These are phyloP conservation scores for Alsophila aescularia DNA, from an alignment of 2,888 invertebrate genomes.

Conservation along the genomic window DNA sequence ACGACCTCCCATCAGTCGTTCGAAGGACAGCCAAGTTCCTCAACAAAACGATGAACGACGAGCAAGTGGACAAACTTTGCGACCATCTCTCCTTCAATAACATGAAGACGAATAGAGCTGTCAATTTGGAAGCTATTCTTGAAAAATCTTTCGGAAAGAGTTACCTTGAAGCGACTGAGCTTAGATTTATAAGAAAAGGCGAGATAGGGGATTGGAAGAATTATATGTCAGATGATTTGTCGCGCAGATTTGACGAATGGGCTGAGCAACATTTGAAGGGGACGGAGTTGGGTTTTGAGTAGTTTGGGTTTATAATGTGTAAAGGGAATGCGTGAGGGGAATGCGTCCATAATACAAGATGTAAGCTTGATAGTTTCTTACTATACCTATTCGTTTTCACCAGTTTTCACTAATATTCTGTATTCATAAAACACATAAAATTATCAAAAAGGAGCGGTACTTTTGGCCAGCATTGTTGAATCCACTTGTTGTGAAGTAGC, in stretches of 20 bases:
- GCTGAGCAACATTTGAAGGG: conserved; percentile 85
- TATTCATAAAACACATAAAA: too few species aligned
- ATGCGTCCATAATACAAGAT: too few species aligned
- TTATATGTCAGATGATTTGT: conserved; percentile 89
- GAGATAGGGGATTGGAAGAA: conserved; percentile 92
- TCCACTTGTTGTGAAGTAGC: too few species aligned
- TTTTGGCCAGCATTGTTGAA: too few species aligned
- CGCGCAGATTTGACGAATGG: conserved; percentile 89
- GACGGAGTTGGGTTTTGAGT: conserved; percentile 86
- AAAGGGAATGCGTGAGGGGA: too few species aligned
- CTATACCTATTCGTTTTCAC: too few species aligned
- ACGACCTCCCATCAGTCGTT: conserved; percentile 87
- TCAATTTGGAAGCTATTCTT: conserved; percentile 88
- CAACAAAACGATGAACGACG: conserved; percentile 86
- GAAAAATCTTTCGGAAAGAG: conserved; percentile 79
- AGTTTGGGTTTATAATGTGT: conserved; percentile 21
- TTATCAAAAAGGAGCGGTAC: too few species aligned
- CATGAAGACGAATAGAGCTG: conserved; percentile 92
- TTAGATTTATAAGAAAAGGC: conserved; percentile 90
- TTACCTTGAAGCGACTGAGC: conserved; percentile 75
- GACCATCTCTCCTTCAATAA: conserved; percentile 91
- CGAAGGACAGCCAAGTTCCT: conserved; percentile 89
- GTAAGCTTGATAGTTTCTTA: too few species aligned
- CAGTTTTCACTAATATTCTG: too few species aligned
- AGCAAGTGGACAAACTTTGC: conserved; percentile 87